Conservation (phyloP, 2,113 vertebrate genomes). For the Dissostichus mawsoni region DNA sequence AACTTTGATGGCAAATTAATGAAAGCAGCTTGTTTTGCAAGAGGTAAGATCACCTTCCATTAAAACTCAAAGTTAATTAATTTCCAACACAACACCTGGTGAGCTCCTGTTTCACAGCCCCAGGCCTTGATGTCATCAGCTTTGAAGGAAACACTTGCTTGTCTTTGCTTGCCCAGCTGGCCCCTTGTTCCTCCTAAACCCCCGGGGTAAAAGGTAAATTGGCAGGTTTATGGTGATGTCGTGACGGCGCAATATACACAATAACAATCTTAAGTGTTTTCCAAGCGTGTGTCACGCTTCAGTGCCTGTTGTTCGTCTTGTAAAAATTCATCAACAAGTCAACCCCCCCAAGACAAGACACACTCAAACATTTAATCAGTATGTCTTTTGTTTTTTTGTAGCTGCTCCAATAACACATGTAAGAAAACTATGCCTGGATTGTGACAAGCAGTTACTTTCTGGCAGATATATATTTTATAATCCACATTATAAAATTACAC, state of each 20-base stretch:
- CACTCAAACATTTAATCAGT: conserved; percentile 4
- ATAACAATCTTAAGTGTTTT: conserved; percentile 61
- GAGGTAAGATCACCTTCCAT: conserved; percentile 20
- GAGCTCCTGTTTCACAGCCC: conserved; percentile 37
- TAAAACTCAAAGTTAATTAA: conserved; percentile 63
- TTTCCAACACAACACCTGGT: conserved; percentile 72
- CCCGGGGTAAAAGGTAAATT: conserved; percentile 65
- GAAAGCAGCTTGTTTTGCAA: conserved; percentile 47
- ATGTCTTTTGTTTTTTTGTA: conserved; percentile 1
- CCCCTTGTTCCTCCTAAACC: conserved; percentile 35
- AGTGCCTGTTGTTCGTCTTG: conserved; percentile 35
- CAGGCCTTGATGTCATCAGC: conserved; percentile 64
- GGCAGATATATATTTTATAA: background rate
- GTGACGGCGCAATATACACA: conserved; percentile 37
- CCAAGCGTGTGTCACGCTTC: conserved; percentile 41
- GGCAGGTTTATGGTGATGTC: conserved; percentile 52
- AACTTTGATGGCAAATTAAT: conserved; percentile 50
- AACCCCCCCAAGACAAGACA: background rate
- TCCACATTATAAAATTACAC: background rate
- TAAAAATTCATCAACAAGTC: conserved; percentile 62
- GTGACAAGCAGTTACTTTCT: background rate
- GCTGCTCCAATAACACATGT: background rate
- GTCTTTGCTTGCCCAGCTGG: conserved; percentile 75
- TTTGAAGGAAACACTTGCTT: conserved; percentile 76
- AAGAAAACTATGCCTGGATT: background rate